A percentile compares a stretch with the other conserved stretches of the same genome.
Evolutionary conservation across 2,888 invertebrate genomes (phyloP).

Genomic region (Cantharis nigra): DNA sequence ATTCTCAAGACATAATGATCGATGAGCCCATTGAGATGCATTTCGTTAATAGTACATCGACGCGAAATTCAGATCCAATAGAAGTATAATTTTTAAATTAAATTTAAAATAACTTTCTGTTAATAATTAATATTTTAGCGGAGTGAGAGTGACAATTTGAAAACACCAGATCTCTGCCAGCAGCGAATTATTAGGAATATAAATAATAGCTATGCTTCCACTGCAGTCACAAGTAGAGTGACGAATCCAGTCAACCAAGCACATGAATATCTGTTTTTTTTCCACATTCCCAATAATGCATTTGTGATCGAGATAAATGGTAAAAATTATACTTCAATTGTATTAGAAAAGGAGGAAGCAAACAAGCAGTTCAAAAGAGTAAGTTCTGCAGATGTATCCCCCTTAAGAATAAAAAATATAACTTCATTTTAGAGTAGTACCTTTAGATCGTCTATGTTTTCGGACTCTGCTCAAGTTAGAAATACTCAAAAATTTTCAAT

Average conservation of each 20-base stretch:
- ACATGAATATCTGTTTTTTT: slow-evolving; percentile 62
- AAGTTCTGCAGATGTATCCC: not conserved
- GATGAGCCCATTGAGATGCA: too few relatives aligned
- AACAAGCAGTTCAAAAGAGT: slow-evolving; percentile 56
- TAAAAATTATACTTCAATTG: slow-evolving; percentile 66
- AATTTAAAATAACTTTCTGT: too few relatives aligned
- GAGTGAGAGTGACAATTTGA: too few relatives aligned
- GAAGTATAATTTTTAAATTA: too few relatives aligned
- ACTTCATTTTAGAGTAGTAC: not conserved
- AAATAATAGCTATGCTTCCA: slow-evolving; percentile 68
- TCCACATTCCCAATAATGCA: slow-evolving; percentile 69
- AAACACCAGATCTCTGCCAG: slow-evolving; percentile 44
- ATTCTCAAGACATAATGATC: too few relatives aligned
- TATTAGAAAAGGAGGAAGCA: slow-evolving; percentile 68
- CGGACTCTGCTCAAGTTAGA: not conserved
- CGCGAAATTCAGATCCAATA: too few relatives aligned
- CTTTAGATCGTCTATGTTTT: not conserved
- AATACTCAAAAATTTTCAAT: not conserved
- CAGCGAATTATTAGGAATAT: slow-evolving; percentile 67
- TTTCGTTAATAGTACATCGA: too few relatives aligned
- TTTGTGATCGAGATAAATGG: slow-evolving; percentile 70
- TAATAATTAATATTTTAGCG: too few relatives aligned
- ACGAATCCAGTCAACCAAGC: slow-evolving; percentile 64
- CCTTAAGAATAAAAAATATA: not conserved
- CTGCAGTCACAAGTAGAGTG: slow-evolving; percentile 66